Conservation (phyloP, 2,113 vertebrate species). For the Malurus melanocephalus region DNA sequence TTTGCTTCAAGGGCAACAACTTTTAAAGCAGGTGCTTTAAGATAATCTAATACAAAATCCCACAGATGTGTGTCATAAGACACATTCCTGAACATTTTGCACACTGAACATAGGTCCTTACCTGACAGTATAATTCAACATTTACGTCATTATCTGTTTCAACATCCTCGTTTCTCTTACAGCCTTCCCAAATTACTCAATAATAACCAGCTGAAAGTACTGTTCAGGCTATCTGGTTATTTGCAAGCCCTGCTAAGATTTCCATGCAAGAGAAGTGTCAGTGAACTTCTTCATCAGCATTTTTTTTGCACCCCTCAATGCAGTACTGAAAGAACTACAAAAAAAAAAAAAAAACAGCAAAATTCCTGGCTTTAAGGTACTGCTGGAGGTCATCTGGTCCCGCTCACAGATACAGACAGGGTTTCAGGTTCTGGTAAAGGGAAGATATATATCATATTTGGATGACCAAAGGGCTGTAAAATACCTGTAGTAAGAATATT, state of each 20-base stretch:
- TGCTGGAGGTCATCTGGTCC: not conserved
- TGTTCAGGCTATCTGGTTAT: not conserved
- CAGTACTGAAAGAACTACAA: not conserved
- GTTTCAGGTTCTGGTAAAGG: not conserved
- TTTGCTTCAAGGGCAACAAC: not conserved
- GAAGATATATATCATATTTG: not conserved
- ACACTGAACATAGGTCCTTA: not conserved
- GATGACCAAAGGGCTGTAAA: not conserved
- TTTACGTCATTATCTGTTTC: not conserved
- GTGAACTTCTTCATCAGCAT: not conserved
- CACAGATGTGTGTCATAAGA: not conserved
- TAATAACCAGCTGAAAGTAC: not conserved
- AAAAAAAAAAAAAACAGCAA: not conserved
- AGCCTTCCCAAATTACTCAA: not conserved
- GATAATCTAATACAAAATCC: not conserved
- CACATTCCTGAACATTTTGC: not conserved
- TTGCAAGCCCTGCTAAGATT: not conserved
- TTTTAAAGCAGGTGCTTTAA: not conserved
- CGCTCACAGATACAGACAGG: not conserved
- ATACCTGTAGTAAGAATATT: not conserved
- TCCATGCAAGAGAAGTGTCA: not conserved
- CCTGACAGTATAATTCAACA: not conserved
- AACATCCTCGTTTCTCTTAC: not conserved
- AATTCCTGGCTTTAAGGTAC: not conserved
- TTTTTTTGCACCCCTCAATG: not conserved